These are phyloP conservation scores for Amphipyra tragopoginis DNA, from an alignment of 2,888 invertebrate species.

Conservation along the genomic window DNA sequence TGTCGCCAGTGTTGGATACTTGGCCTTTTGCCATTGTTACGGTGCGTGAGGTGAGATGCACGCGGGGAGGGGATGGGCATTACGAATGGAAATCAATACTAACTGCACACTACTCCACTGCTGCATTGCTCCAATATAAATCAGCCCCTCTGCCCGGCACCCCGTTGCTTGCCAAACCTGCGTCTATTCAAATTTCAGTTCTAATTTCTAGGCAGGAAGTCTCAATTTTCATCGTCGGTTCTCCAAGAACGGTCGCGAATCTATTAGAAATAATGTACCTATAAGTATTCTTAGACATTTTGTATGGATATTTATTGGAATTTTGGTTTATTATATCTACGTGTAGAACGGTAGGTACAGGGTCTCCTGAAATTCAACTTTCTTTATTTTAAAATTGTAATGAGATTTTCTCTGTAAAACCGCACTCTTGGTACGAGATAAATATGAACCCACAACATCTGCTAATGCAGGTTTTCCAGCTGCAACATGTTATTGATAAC, in stretches of 20 bases:
- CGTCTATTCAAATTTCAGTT: constrained; percentile 61
- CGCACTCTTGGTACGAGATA: constrained; percentile 21
- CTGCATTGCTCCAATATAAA: constrained; percentile 90
- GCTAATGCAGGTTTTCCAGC: constrained; percentile 49
- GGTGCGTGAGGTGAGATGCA: constrained; percentile 86
- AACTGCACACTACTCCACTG: constrained; percentile 88
- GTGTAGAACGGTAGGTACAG: constrained; percentile 15
- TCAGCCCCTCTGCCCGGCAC: constrained; percentile 83
- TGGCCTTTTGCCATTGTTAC: constrained; percentile 85
- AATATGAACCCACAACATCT: constrained; percentile 40
- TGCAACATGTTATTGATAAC: constrained; percentile 46
- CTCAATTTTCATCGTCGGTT: constrained; percentile 49
- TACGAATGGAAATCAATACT: constrained; percentile 89
- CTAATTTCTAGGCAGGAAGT: constrained; percentile 53
- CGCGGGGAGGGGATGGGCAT: constrained; percentile 74
- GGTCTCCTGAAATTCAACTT: constrained; percentile 18
- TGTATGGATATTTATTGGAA: constrained; percentile 51
- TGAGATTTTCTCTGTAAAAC: constrained; percentile 21
- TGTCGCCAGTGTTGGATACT: constrained; percentile 67
- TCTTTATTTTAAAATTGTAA: constrained; percentile 12
- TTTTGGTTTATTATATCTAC: constrained; percentile 45
- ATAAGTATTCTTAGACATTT: constrained; percentile 68
- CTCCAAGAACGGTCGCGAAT: constrained; percentile 70
- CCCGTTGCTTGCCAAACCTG: constrained; percentile 81
- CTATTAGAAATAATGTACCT: constrained; percentile 67